A percentile compares a stretch with the other conserved stretches of the same genome.
Conservation (phyloP, 2,797 vertebrate genomes). For the Bradypodion pumilum region DNA sequence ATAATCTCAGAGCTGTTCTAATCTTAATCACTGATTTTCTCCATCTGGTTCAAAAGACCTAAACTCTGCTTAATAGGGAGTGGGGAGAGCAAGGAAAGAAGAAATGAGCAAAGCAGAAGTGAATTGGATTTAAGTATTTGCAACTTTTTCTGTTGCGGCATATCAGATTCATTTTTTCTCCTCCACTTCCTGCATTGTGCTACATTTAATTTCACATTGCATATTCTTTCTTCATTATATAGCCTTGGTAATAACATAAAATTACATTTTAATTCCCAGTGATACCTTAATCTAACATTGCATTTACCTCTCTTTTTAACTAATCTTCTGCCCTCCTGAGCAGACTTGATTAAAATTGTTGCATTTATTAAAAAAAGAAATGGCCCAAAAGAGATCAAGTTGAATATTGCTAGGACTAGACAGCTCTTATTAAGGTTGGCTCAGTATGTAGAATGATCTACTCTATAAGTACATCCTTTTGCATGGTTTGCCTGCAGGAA, state of each 20-base stretch:
- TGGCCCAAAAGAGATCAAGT: slow-evolving; percentile 59
- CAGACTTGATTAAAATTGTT: slow-evolving; percentile 70
- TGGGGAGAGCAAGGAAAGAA: neutral
- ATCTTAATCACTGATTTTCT: slow-evolving; percentile 33
- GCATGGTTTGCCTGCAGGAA: neutral
- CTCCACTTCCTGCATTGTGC: slow-evolving; percentile 62
- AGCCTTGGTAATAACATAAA: slow-evolving; percentile 65
- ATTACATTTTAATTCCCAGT: slow-evolving; percentile 70
- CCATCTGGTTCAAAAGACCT: slow-evolving; percentile 42
- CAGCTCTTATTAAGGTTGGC: slow-evolving; percentile 24
- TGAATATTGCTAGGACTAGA: slow-evolving; percentile 47
- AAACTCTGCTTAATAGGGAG: slow-evolving; percentile 16
- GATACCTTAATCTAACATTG: slow-evolving; percentile 73
- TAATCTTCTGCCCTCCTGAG: slow-evolving; percentile 69
- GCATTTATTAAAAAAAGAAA: slow-evolving; percentile 56
- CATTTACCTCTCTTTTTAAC: slow-evolving; percentile 66
- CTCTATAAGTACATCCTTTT: neutral
- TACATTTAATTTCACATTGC: slow-evolving; percentile 65
- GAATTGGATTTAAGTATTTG: slow-evolving; percentile 62
- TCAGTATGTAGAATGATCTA: slow-evolving; percentile 20
- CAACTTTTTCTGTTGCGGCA: slow-evolving; percentile 58
- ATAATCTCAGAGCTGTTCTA: slow-evolving; percentile 2
- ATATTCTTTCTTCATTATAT: slow-evolving; percentile 66
- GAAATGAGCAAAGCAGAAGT: slow-evolving; percentile 49
- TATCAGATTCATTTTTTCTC: slow-evolving; percentile 61